Evolutionary conservation across 2,113 vertebrate species (phyloP), one percentile per base, ranked within the genome.

Genomic region (Turdus rufiventris): DNA sequence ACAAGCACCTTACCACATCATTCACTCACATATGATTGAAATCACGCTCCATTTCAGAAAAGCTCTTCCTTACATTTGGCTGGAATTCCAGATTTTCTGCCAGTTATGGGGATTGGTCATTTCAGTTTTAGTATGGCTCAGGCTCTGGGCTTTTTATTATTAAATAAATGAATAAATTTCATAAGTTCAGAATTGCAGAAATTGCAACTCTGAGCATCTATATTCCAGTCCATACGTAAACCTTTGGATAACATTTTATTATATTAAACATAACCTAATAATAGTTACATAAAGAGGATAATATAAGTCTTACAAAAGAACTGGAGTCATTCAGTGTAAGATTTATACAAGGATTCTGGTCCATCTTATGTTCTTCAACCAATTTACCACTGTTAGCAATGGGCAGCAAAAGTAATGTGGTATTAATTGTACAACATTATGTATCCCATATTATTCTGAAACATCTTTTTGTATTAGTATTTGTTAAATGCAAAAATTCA

Each of bases 21-120:
- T 94, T 89, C 70, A 79, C 43, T 85, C 88, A 38, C 87, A 81
- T 88, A 16, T 93, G 88, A 91, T 87, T 95, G 79, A 96, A 91
- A 96, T 96, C 54, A 85, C 84, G 47, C 58, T 93, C 16, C 34
- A 36, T 45, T 91, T 73, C 89, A 88, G 70, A 85, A 88, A 80
- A 76, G 6, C 14, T 81, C 33, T 92, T 88, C 38, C 48, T 78
- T 82, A 42, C 8, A 34, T 58, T 91, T 92, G 80, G 51, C 65
- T 90, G 61, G 24, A 58, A 24, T 83, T 88, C 29, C 25, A 58
- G 25, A 12, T 89, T 94, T 79, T 87, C 16, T 91, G 58, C 45
- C 81, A 82, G 70, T 70, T 74, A 79, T 23, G 11, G 31, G 47
- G 93, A 89, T 50, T 2, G 1, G 23, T 50, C n/a, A 43, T 91